phyloP scores from a whole-genome alignment of 2,888 invertebrate species.

The Diarsia rubi region DNA sequence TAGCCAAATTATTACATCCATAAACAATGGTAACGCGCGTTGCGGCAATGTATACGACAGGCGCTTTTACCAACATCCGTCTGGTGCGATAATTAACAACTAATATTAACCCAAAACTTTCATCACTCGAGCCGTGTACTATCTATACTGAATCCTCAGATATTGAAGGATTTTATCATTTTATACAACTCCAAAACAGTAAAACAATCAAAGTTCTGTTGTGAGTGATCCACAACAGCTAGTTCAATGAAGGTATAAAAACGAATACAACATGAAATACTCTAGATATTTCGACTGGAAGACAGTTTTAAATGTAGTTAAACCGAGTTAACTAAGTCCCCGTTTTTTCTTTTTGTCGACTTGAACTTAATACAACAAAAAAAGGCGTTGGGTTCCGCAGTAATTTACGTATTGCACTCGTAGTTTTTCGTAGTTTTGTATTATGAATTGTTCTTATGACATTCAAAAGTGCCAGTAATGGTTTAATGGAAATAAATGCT shows the following conservation, averaged over 20 bases:
- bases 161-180: not conserved
- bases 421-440: no score
- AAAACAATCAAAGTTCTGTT: not conserved
- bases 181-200: not conserved
- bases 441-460: no score
- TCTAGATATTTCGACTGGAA: slow-evolving; percentile 50
- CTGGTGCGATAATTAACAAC: not conserved
- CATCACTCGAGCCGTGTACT: not conserved
- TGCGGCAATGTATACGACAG: slow-evolving; percentile 17
- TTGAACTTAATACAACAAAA: slow-evolving; percentile 57
- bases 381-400: slow-evolving; percentile 51
- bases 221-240: not conserved
- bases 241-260: slow-evolving; percentile 16
- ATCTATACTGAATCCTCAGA: not conserved
- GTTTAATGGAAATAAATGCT: no score
- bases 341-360: slow-evolving; percentile 58
- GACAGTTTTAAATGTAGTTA: slow-evolving; percentile 65
- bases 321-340: slow-evolving; percentile 56
- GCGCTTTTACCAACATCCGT: not conserved
- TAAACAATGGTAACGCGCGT: not conserved
- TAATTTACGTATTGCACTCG: no score
- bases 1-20: not conserved
- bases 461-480: no score
- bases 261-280: slow-evolving; percentile 32
- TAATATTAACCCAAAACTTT: not conserved